Base-by-base conservation (phyloP, 2,113 vertebrate species). In the Asarcornis scutulata region DNA sequence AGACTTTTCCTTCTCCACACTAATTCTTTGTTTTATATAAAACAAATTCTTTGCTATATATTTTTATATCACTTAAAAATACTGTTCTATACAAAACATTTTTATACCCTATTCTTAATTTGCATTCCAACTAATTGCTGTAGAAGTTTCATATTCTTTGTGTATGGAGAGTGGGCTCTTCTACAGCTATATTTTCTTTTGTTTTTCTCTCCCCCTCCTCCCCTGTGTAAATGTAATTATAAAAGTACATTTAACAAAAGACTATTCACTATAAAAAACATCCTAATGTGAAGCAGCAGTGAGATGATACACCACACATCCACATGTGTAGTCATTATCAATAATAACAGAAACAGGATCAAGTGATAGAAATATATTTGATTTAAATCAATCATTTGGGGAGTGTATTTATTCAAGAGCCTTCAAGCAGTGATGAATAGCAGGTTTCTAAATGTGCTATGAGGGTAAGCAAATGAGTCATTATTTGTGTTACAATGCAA, bases 391-490 rank as follows among this genome's bases (percentile, higher is more conserved):
- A 77, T 62, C n/a, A 3, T 75, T 93, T 81, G 3, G 66, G 56
- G 77, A 75, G 15, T 25, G 9, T 75, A 36, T 95, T 94, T 94
- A 83, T 94, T 91, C 56, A 59, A 83, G 89, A 89, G 81, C 79
- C 72, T 93, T 93, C 75, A 63, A 81, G 68, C 0, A 0, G 82
- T 80, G 91, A 89, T 50, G 75, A 89, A 95, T 80, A 93, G 87
- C 72, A 66, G 44, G 59, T 91, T 94, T 95, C 68, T 91, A 75
- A 89, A 95, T 67, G 79, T 78, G 82, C 88, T 88, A 81, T 22
- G 66, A 84, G 80, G 80, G 55, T 77, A 95, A 96, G 86, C 72
- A 96, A 93, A 95, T 88, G 90, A 97, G 55, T 95, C 83, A 93
- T 83, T 95, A 86, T 94, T 96, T 94, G 73, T 83, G 56, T 88